A percentile compares a stretch with the other conserved stretches of the same genome.
These are phyloP conservation scores for Rhodinocichla rosea DNA, from an alignment of 2,113 vertebrate genomes.

Conservation along the genomic window DNA sequence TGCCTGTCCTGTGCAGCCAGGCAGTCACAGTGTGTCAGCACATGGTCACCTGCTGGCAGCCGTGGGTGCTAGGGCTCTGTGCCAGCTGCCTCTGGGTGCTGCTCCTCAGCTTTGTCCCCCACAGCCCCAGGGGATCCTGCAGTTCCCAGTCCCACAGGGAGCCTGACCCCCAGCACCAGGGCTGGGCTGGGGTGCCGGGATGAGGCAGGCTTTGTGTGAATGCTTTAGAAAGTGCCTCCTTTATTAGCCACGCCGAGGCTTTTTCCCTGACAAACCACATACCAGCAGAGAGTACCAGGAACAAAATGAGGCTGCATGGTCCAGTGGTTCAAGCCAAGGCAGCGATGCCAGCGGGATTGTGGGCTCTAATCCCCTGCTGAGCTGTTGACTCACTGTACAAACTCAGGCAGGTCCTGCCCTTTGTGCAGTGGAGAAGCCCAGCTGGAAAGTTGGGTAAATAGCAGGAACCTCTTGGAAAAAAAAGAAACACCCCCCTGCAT, in stretches of 20 bases:
- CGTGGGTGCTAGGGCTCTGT: neutral
- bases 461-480: neutral
- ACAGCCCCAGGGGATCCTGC: neutral
- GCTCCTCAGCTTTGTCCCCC: neutral
- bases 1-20: neutral
- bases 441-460: slow-evolving; percentile 53
- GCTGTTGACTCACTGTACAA: slow-evolving; percentile 61
- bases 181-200: fast-evolving
- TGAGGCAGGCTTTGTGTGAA: neutral
- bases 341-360: slow-evolving; percentile 31
- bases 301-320: slow-evolving; percentile 47
- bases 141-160: neutral
- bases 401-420: slow-evolving; percentile 35
- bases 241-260: neutral
- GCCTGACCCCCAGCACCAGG: neutral
- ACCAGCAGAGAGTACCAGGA: slow-evolving; percentile 15
- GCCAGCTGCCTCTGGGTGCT: neutral
- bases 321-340: slow-evolving; percentile 23
- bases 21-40: neutral
- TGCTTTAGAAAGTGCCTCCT: neutral
- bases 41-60: neutral
- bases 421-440: slow-evolving; percentile 14
- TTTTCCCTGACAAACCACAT: slow-evolving; percentile 47
- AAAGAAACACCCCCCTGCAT: neutral
- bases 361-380: slow-evolving; percentile 57